Conservation (phyloP, 2,888 invertebrate species). For the Catocala sponsa region DNA sequence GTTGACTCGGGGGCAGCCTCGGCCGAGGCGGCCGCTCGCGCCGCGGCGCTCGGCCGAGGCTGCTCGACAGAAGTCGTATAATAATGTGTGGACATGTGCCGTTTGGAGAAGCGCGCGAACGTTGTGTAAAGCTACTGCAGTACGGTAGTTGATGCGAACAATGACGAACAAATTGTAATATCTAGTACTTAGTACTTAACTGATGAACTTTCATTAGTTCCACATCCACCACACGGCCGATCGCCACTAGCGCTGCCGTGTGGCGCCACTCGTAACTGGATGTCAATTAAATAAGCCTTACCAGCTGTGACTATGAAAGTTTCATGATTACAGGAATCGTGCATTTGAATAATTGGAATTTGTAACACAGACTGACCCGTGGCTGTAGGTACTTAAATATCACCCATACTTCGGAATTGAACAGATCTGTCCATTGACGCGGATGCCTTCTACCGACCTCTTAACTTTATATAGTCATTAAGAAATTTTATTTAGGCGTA, state of each 20-base stretch:
- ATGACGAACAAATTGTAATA: slow-evolving; percentile 52
- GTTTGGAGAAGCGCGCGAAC: slow-evolving; percentile 55
- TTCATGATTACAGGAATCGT: slow-evolving; percentile 65
- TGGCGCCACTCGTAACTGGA: slow-evolving; percentile 66
- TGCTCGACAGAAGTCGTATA: slow-evolving; percentile 54
- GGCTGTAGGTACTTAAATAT: slow-evolving; percentile 72
- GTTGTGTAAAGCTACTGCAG: slow-evolving; percentile 50
- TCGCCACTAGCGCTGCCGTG: slow-evolving; percentile 33
- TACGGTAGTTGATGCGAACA: slow-evolving; percentile 43
- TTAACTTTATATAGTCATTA: slow-evolving; percentile 58
- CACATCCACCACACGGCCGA: slow-evolving; percentile 63
- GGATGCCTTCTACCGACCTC: slow-evolving; percentile 68
- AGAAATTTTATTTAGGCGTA: slow-evolving; percentile 53
- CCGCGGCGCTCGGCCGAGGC: slow-evolving; percentile 31
- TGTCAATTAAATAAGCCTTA: slow-evolving; percentile 85
- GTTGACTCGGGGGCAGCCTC: slow-evolving; percentile 61
- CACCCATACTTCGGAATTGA: slow-evolving; percentile 76
- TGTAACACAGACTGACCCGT: slow-evolving; percentile 66
- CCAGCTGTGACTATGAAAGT: slow-evolving; percentile 73
- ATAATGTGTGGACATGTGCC: slow-evolving; percentile 78
- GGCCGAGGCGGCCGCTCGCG: slow-evolving; percentile 50
- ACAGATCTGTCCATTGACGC: slow-evolving; percentile 64
- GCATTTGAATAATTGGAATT: slow-evolving; percentile 75
- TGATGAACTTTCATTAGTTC: slow-evolving; percentile 74
- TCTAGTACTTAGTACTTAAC: slow-evolving; percentile 73